Conservation (phyloP, 2,797 vertebrate species). For the Tiaroga cobitis region DNA sequence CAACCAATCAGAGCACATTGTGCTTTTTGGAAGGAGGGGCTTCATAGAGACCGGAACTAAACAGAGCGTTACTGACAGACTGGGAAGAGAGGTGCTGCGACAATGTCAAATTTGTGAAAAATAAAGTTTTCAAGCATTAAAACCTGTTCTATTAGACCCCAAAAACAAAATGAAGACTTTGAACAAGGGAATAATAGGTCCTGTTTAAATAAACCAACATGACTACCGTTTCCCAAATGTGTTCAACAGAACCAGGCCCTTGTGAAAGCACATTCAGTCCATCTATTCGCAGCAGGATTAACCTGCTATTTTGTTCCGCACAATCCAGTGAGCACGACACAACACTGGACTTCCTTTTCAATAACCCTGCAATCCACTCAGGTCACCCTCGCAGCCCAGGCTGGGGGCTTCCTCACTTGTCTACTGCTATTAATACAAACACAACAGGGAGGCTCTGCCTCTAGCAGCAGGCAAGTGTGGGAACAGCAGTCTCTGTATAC, state of each 20-base stretch:
- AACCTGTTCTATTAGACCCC: background rate
- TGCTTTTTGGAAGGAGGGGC: background rate
- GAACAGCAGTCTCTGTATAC: slow-evolving; percentile 21
- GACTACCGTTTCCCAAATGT: background rate
- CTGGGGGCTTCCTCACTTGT: slow-evolving; percentile 29
- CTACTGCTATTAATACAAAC: slow-evolving; percentile 32
- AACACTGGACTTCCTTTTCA: slow-evolving; percentile 48
- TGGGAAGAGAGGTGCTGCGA: background rate
- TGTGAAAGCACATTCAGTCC: background rate
- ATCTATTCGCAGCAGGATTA: slow-evolving; percentile 50
- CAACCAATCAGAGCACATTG: background rate
- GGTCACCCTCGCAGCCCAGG: slow-evolving; percentile 11
- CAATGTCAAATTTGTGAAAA: background rate
- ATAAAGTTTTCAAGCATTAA: background rate
- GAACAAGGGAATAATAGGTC: background rate
- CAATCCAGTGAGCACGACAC: slow-evolving; percentile 49
- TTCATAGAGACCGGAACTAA: background rate
- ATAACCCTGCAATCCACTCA: slow-evolving; percentile 47
- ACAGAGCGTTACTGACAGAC: background rate
- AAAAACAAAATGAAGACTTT: background rate
- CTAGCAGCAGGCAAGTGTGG: slow-evolving; percentile 41
- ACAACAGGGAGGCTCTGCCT: slow-evolving; percentile 34
- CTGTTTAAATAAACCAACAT: background rate
- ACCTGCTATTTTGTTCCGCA: slow-evolving; percentile 40
- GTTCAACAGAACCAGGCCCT: background rate